Conservation (phyloP, 2,797 vertebrate genomes). For the Harpagifer antarcticus region DNA sequence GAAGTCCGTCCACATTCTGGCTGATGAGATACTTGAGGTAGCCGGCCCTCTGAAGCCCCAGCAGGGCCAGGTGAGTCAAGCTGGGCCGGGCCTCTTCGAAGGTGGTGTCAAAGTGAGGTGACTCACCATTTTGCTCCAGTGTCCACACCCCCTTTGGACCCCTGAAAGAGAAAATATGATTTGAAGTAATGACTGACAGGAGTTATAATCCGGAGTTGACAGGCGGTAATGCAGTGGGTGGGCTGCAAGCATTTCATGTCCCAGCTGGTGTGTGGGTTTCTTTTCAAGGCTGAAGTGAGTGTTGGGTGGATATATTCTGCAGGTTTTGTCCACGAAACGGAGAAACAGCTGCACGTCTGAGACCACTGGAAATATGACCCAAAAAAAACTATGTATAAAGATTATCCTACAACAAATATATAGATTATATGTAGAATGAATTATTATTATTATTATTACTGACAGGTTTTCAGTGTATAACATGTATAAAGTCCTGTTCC, state of each 20-base stretch:
- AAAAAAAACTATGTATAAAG: neutral
- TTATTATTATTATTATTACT: too few relatives aligned
- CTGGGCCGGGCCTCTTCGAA: conserved; percentile 95
- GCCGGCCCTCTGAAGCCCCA: conserved; percentile 91
- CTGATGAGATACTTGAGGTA: conserved; percentile 94
- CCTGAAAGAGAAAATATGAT: conserved; percentile 73
- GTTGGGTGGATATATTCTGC: neutral
- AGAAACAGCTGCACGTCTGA: neutral
- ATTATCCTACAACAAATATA: neutral
- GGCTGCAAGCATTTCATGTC: neutral
- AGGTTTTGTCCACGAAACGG: conserved; percentile 3
- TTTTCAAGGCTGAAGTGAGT: neutral
- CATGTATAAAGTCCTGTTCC: neutral
- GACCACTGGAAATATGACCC: conserved; percentile 1
- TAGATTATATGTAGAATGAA: neutral
- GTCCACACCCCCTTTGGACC: conserved; percentile 98
- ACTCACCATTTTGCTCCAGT: conserved; percentile 92
- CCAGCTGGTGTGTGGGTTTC: neutral
- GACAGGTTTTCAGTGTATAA: neutral
- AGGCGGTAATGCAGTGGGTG: neutral
- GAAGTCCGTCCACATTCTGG: conserved; percentile 97
- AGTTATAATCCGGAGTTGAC: neutral
- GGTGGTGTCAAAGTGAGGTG: conserved; percentile 93
- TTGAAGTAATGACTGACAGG: neutral
- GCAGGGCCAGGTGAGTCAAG: conserved; percentile 93